Evolutionary conservation across 2,797 vertebrate genomes (phyloP).

Genomic region (Pogoniulus pusillus): DNA sequence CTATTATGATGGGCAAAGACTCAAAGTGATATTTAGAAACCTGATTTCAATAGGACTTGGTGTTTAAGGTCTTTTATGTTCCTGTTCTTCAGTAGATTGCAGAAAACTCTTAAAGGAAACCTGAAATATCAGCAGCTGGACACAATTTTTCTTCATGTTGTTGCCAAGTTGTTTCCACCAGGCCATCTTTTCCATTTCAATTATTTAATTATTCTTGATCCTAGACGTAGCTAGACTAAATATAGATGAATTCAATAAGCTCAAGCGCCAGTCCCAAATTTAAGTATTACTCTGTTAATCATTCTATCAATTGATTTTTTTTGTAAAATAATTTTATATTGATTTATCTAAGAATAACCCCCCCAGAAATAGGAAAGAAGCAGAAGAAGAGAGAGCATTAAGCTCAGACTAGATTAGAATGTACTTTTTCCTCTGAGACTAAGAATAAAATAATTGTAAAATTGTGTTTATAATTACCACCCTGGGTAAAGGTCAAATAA

Average conservation of each 20-base stretch:
- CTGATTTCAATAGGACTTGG: not conserved
- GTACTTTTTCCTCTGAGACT: constrained; percentile 2
- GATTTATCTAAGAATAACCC: not conserved
- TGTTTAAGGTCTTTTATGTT: not conserved
- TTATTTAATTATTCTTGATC: not conserved
- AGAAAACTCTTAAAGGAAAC: not conserved
- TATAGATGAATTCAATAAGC: not conserved
- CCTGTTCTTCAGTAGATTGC: not conserved
- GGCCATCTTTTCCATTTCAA: not conserved
- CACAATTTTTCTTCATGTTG: not conserved
- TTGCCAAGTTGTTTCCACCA: not conserved
- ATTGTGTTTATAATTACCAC: constrained; percentile 29
- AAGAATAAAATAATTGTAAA: constrained; percentile 43
- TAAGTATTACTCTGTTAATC: not conserved
- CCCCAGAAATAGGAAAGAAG: not conserved
- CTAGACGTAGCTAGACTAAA: not conserved
- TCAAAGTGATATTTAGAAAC: not conserved
- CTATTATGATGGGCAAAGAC: not conserved
- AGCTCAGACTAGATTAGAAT: not conserved
- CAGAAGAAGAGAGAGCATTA: not conserved
- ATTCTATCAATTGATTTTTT: not conserved
- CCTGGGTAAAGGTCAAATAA: constrained; percentile 39
- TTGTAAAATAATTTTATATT: not conserved
- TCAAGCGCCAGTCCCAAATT: not conserved
- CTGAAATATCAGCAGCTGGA: not conserved